Evolutionary conservation across 2,113 vertebrate species (phyloP).

Genomic region (Gallinago paraguaiae): DNA sequence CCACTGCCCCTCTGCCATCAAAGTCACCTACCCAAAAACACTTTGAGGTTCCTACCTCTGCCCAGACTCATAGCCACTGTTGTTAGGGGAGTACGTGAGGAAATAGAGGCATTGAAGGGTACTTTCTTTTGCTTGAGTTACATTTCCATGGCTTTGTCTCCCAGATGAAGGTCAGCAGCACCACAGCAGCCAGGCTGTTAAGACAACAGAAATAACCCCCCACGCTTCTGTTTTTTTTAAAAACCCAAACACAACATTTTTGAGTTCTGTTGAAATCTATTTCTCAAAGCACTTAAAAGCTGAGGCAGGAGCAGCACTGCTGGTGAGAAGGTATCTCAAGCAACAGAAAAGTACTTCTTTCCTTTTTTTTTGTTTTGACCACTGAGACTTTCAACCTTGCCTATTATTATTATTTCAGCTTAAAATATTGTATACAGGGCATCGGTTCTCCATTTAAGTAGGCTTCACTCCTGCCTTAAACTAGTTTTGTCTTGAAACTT

Average conservation of each 20-base stretch:
- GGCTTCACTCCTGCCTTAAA: not conserved
- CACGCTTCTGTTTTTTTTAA: not conserved
- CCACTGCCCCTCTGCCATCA: not conserved
- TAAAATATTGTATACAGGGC: not conserved
- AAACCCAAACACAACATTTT: not conserved
- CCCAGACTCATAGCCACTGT: not conserved
- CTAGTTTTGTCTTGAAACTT: not conserved
- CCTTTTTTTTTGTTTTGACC: not conserved
- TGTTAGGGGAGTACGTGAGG: not conserved
- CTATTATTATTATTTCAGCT: not conserved
- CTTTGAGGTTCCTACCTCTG: not conserved
- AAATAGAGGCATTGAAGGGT: not conserved
- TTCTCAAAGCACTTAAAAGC: not conserved
- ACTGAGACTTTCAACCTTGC: not conserved
- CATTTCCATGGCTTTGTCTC: not conserved
- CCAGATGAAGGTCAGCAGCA: not conserved
- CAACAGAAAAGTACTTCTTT: not conserved
- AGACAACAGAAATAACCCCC: fast-evolving
- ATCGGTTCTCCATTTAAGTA: not conserved
- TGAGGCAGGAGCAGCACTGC: not conserved
- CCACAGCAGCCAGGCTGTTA: not conserved
- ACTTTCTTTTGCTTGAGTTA: not conserved
- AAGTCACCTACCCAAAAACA: not conserved
- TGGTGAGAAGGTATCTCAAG: not conserved
- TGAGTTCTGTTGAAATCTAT: not conserved